These are phyloP conservation scores for Gallinago solitaria DNA, from an alignment of 2,797 vertebrate species.

Conservation along the genomic window DNA sequence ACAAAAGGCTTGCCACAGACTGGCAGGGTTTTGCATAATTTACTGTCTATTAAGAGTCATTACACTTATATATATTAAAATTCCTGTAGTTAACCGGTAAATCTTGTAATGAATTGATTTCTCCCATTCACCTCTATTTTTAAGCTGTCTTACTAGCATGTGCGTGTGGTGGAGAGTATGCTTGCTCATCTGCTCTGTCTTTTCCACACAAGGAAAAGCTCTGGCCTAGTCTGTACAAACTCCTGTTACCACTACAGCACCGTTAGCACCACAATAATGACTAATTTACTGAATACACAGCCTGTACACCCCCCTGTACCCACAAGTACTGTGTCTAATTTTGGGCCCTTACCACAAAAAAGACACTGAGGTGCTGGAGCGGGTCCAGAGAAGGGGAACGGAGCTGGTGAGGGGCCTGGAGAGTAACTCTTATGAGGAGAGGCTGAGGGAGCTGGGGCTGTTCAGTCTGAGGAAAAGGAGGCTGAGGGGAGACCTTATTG, in stretches of 20 bases:
- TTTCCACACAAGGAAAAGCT: neutral
- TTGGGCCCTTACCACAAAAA: no score
- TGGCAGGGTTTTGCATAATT: neutral
- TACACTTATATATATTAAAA: neutral
- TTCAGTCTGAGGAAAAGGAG: no score
- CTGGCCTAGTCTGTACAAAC: neutral
- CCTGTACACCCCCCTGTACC: no score
- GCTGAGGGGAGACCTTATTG: no score
- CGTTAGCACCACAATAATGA: neutral
- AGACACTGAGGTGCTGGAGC: no score
- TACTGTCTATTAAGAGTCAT: neutral
- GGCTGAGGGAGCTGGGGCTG: no score
- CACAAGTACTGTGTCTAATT: no score
- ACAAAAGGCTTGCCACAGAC: neutral
- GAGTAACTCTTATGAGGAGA: no score
- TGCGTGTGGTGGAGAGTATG: rapidly evolving
- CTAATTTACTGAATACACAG: neutral
- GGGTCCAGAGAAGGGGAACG: no score
- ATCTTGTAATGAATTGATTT: neutral
- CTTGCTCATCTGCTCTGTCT: neutral
- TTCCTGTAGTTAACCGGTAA: neutral
- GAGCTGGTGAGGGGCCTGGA: no score
- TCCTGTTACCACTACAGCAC: neutral
- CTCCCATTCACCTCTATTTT: neutral
- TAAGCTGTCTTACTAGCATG: neutral